Percentiles rank a stretch among this genome's conserved stretches.
phyloP scores from a whole-genome alignment of 2,797 vertebrate genomes.

The Mycteria americana region DNA sequence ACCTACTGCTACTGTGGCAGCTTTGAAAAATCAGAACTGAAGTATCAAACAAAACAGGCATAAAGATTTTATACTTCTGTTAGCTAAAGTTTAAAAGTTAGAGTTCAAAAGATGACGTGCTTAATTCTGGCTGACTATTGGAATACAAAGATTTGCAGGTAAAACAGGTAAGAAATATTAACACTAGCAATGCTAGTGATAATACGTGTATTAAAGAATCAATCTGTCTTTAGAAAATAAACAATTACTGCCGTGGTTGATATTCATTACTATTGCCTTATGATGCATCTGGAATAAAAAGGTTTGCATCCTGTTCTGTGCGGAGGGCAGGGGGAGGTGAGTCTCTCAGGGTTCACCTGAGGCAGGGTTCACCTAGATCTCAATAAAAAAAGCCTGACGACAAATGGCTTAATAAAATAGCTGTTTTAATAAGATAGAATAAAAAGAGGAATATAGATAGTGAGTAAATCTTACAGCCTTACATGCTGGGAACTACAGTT shows the following conservation, averaged over 20 bases:
- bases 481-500: too few species aligned
- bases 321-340: too few species aligned
- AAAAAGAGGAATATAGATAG: background rate
- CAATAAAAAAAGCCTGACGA: background rate
- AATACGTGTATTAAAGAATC: slow-evolving; percentile 1
- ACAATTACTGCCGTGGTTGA: slow-evolving; percentile 26
- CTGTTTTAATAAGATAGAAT: background rate
- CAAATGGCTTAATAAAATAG: background rate
- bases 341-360: too few species aligned
- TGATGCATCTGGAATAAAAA: slow-evolving; percentile 50
- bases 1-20: background rate
- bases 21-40: background rate
- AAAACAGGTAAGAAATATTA: background rate
- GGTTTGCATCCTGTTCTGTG: background rate
- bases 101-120: background rate
- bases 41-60: background rate
- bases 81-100: background rate
- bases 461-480: too few species aligned
- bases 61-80: background rate
- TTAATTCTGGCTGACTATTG: slow-evolving; percentile 46
- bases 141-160: slow-evolving; percentile 34
- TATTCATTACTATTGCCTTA: background rate
- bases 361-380: background rate
- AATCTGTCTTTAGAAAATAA: slow-evolving; percentile 63
- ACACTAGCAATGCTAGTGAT: background rate